Evolutionary conservation across 2,113 vertebrate genomes (phyloP), one percentile per base, ranked within the genome.

Genomic region (Pyrgilauda ruficollis): DNA sequence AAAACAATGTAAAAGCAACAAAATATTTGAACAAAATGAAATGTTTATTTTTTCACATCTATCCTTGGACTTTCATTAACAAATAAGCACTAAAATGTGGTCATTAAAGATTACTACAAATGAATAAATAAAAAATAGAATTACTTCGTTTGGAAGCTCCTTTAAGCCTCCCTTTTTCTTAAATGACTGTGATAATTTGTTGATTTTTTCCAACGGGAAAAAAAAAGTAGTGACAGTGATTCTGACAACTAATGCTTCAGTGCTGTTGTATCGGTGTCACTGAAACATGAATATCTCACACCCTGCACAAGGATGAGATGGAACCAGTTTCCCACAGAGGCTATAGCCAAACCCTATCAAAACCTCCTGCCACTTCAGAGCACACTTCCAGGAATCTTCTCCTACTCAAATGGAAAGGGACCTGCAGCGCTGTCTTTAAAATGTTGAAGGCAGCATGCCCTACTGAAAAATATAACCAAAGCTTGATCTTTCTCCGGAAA

Each of bases 241-340:
- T 92, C 43, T 30, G 26, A n/a, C 3, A 68, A 18, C 30, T 52
- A 47, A 21, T 24, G 21, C 52, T 76, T 89, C 53, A 22, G 22
- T 26, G 18, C 14, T 74, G 37, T 33, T 33, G 2, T 28, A 19
- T 1, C 13, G 24, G 8, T 62, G 31, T 28, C 77, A 75, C 18
- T 55, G 44, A 41, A 19, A 78, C 39, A 61, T 31, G 31, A 84
- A 84, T 81, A 84, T 26, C 15, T 73, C 27, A 43, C 41, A 62
- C 18, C 13, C 28, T 76, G 27, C 23, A 63, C 0, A 0, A 62
- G 39, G 35, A 50, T 13, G 13, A 49, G 21, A 58, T 6, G 15
- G 15, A 87, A 10, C 7, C 44, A 17, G 23, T 49, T 80, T 81
- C 37, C 24, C 28, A 46, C 2, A 44, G 13, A 44, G 28, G 13